phyloP scores from a whole-genome alignment of 2,888 invertebrate genomes.

The Deladenus siricidicola region DNA sequence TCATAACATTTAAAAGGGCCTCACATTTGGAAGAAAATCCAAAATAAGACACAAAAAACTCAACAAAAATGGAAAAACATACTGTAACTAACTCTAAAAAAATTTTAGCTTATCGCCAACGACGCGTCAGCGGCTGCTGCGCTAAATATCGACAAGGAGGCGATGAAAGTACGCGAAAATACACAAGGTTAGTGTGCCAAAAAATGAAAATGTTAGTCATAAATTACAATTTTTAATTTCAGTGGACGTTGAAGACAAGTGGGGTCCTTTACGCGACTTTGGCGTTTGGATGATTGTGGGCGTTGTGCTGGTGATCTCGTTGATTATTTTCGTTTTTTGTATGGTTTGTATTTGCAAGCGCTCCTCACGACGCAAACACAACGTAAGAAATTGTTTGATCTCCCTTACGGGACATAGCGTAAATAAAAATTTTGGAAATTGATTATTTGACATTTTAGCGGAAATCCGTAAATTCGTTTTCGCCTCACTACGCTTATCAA shows the following conservation, averaged over 20 bases:
- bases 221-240: too few relatives aligned
- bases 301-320: slow-evolving; percentile 1
- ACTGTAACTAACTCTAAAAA: too few relatives aligned
- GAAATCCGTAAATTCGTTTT: slow-evolving; percentile 7
- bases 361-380: slow-evolving; percentile 23
- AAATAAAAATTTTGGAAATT: not conserved
- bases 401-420: not conserved
- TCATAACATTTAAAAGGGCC: too few relatives aligned
- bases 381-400: slow-evolving; percentile 20
- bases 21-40: too few relatives aligned
- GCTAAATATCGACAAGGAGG: slow-evolving; percentile 3
- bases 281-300: slow-evolving; percentile 16
- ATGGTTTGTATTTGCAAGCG: not conserved
- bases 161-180: slow-evolving; percentile 7
- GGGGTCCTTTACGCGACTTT: slow-evolving; percentile 16
- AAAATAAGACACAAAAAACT: too few relatives aligned
- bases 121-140: not conserved
- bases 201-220: too few relatives aligned
- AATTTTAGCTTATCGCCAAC: not conserved
- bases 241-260: slow-evolving; percentile 20
- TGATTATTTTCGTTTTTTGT: slow-evolving; percentile 1
- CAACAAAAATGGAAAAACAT: too few relatives aligned
- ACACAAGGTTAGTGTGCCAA: not conserved
- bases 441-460: not conserved
- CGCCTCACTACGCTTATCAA: slow-evolving; percentile 9